Base-by-base conservation (phyloP, 2,888 invertebrate species). In the Sthenelais limicola region DNA sequence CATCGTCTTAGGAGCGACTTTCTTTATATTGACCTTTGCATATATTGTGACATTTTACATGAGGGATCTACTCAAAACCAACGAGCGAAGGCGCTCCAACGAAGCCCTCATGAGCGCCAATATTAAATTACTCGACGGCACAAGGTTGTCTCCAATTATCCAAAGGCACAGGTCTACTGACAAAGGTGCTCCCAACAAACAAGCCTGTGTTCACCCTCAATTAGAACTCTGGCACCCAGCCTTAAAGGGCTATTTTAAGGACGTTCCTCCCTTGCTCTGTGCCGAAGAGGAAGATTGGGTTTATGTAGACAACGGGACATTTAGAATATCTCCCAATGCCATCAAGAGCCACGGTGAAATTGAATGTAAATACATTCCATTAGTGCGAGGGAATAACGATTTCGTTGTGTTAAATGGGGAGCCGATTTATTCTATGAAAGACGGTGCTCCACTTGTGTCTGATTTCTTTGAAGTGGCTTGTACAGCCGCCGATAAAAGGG, bases 211-310 rank as follows among this genome's bases (percentile, higher is more conserved):
- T 77, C 90, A 92, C 80, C 93, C 93, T 0, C 86, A 90, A 67
- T 86, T 94, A 73, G 91, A 92, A 7, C 87, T 93, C 38, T 90
- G 91, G 81, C 91, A 92, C 76, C 91, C 92, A 7, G 93, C 93
- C 80, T 92, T 95, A 43, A 92, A 91, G 88, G 91, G 91, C 83
- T 94, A 93, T 80, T 91, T 94, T 73, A 90, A 90, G 77, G 85
- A 90, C 15, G 89, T 91, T 18, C 90, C 91, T 0, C 90, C 91
- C 0, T 88, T 95, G 1, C 87, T 90, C 18, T 96, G 96, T 83
- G 89, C 90, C 15, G 73, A 79, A 1, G 90, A 88, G 47, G 80
- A 84, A 35, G 93, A 95, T 84, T 96, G 96, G 96, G 94, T 95
- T 0, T 90, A 89, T 80, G 93, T 93, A 79, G 90, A 91, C 84